Percentiles rank a stretch among this genome's conserved stretches.
phyloP scores from a whole-genome alignment of 64 coral and sea anemone species.

The Montipora foliosa region DNA sequence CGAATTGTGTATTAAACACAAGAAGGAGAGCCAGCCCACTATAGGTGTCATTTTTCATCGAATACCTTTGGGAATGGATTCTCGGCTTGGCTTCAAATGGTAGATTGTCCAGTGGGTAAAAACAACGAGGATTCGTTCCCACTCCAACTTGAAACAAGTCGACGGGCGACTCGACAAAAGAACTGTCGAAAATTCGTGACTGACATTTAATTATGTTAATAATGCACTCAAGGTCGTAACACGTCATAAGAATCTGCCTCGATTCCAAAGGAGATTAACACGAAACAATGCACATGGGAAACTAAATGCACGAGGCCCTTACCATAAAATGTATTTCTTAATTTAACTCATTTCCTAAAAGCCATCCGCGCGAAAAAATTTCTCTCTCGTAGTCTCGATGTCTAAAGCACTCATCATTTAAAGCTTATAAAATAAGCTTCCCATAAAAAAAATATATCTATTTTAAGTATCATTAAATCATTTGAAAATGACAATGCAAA shows the following conservation, averaged over 20 bases:
- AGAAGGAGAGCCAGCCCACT: not conserved
- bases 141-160: not conserved
- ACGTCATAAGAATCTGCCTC: not conserved
- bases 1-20: not conserved
- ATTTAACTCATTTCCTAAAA: too few species aligned
- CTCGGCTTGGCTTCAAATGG: not conserved
- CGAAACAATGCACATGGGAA: too few species aligned
- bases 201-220: not conserved
- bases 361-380: too few species aligned
- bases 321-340: too few species aligned
- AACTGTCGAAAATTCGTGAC: not conserved
- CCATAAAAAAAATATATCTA: too few species aligned
- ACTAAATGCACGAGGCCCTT: too few species aligned
- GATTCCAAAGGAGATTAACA: not conserved
- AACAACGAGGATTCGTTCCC: not conserved
- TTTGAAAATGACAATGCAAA: too few species aligned
- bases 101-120: not conserved
- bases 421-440: too few species aligned
- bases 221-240: not conserved
- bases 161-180: too few species aligned
- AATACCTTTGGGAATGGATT: not conserved
- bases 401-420: too few species aligned
- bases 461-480: too few species aligned
- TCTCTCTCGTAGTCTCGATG: too few species aligned
- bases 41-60: not conserved